Conservation (phyloP, 1,140 invertebrate genomes). For the Ips typographus region DNA sequence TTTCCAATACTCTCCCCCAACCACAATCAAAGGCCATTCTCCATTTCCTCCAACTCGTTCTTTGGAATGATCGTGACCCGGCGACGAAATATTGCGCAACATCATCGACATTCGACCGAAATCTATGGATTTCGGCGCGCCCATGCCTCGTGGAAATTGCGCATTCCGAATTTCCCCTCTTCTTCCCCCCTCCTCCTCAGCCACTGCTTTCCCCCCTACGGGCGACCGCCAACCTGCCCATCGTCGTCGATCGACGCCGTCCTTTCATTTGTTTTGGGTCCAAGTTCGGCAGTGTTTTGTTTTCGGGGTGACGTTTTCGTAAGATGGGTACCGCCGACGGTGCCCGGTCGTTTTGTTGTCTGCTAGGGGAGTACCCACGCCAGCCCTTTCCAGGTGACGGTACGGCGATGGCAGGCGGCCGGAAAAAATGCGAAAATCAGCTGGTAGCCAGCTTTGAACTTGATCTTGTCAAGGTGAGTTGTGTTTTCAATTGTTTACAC, state of each 20-base stretch:
- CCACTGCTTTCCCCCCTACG: conserved; percentile 22
- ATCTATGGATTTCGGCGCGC: conserved; percentile 28
- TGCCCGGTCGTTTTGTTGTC: neutral
- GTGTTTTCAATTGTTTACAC: conserved; percentile 30
- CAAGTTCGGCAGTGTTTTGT: conserved; percentile 27
- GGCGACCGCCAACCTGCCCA: conserved; percentile 30
- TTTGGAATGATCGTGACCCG: no score
- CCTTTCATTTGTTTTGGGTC: conserved; percentile 42
- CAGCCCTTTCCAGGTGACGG: no score
- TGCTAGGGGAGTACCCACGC: neutral
- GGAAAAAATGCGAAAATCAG: conserved; percentile 23
- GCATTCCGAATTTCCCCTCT: conserved; percentile 44
- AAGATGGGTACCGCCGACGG: neutral
- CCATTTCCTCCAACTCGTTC: neutral
- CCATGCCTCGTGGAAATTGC: conserved; percentile 46
- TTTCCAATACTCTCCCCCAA: no score
- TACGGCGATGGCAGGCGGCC: no score
- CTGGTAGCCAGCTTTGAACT: conserved; percentile 22
- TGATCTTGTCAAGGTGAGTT: conserved; percentile 35
- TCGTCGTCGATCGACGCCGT: conserved; percentile 41
- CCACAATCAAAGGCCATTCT: neutral
- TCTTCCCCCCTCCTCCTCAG: conserved; percentile 34
- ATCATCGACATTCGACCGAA: conserved; percentile 33
- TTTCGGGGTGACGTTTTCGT: conserved; percentile 4
- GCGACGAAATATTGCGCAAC: conserved; percentile 42